These are phyloP conservation scores for Spialia ferax DNA, from an alignment of 2,888 invertebrate genomes.

Conservation along the genomic window DNA sequence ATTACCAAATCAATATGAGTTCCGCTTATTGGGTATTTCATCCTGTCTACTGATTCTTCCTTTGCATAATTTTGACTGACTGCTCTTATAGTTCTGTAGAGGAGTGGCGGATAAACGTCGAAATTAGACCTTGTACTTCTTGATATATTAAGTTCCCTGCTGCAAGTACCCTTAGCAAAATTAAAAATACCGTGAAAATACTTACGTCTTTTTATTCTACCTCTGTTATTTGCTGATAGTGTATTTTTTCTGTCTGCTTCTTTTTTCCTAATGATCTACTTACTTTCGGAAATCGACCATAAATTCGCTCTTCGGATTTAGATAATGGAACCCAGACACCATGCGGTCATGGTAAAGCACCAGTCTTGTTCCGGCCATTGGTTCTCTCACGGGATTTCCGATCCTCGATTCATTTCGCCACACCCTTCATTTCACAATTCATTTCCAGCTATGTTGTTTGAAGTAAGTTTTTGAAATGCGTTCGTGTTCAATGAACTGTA, in stretches of 20 bases:
- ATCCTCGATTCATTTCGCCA: slow-evolving; percentile 16
- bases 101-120: not conserved
- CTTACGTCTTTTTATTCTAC: not conserved
- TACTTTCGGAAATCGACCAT: not conserved
- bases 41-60: not conserved
- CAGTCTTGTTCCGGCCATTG: slow-evolving; percentile 7
- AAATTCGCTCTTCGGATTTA: not conserved
- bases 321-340: not conserved
- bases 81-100: not conserved
- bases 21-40: too few species aligned
- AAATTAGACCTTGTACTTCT: not conserved
- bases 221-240: not conserved
- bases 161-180: not conserved
- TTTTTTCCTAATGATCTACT: too few species aligned
- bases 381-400: slow-evolving; percentile 25
- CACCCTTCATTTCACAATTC: slow-evolving; percentile 32
- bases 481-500: slow-evolving; percentile 28
- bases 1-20: too few species aligned
- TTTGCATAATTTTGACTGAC: not conserved
- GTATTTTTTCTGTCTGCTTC: too few species aligned
- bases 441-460: slow-evolving; percentile 31
- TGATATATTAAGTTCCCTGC: not conserved
- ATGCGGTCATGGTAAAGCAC: not conserved
- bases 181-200: too few species aligned
- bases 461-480: slow-evolving; percentile 23